Percentiles rank a stretch among this genome's conserved stretches.
Conservation (phyloP, 2,888 invertebrate genomes). For the Andrena minutula region DNA sequence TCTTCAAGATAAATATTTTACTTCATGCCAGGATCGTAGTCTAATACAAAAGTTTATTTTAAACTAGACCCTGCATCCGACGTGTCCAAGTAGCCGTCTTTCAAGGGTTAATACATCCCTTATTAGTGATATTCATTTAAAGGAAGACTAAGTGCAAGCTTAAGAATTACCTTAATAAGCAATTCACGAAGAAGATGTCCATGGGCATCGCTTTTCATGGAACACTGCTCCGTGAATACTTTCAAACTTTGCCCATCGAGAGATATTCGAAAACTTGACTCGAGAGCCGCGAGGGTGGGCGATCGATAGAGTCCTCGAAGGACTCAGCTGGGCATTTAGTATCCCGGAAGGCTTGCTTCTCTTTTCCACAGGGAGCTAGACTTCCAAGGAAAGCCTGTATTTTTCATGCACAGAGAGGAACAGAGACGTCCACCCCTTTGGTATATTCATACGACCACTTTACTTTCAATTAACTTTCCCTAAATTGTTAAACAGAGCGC, state of each 20-base stretch:
- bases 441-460: slow-evolving; percentile 8
- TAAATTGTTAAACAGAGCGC: neutral
- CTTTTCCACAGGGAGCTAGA: neutral
- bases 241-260: slow-evolving; percentile 31
- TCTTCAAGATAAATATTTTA: too few relatives aligned
- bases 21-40: too few relatives aligned
- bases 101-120: too few relatives aligned
- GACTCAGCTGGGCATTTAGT: slow-evolving; percentile 43
- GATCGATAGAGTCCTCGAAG: slow-evolving; percentile 51
- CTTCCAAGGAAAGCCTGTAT: slow-evolving; percentile 4
- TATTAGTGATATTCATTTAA: too few relatives aligned
- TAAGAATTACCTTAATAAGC: slow-evolving; percentile 25
- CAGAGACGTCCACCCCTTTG: neutral
- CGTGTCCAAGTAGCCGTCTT: too few relatives aligned
- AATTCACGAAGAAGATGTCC: slow-evolving; percentile 10
- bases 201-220: slow-evolving; percentile 37
- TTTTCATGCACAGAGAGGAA: slow-evolving; percentile 19
- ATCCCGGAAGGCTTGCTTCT: slow-evolving; percentile 25
- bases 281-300: slow-evolving; percentile 35
- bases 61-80: too few relatives aligned
- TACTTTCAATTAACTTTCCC: slow-evolving; percentile 1
- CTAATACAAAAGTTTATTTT: too few relatives aligned
- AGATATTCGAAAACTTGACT: slow-evolving; percentile 38
- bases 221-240: slow-evolving; percentile 16
- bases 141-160: too few relatives aligned